A percentile compares a stretch with the other conserved stretches of the same genome.
Evolutionary conservation across 2,888 invertebrate species (phyloP).

Genomic region (Macaria liturata): DNA sequence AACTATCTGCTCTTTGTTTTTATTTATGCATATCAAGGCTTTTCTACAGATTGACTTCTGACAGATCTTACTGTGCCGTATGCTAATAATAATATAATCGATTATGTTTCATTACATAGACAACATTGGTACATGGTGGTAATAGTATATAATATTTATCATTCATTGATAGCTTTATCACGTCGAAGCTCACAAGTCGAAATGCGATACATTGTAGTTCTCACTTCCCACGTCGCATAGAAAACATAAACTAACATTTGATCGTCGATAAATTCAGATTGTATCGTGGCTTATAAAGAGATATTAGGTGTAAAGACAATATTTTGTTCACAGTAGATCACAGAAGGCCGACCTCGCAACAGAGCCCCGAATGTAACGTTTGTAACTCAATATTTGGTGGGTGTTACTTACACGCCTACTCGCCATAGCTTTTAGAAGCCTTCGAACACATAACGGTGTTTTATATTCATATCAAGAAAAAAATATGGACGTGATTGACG

Average conservation of each 20-base stretch:
- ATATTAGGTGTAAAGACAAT: constrained; percentile 23
- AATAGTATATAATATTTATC: no score
- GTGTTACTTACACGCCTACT: constrained; percentile 24
- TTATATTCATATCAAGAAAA: constrained; percentile 4
- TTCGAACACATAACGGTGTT: constrained; percentile 13
- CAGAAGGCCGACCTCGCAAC: constrained; percentile 16
- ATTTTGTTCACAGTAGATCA: constrained; percentile 23
- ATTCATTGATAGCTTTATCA: no score
- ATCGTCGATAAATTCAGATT: constrained; percentile 9
- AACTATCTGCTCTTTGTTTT: no score
- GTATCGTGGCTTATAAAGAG: constrained; percentile 8
- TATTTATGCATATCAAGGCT: no score
- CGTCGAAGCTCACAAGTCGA: neutral
- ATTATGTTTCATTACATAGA: no score
- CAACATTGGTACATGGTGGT: no score
- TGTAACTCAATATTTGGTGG: constrained; percentile 31
- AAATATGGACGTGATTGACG: no score
- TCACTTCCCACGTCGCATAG: constrained; percentile 10
- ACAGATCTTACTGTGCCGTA: no score
- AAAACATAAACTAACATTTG: constrained; percentile 19
- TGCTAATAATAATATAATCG: no score
- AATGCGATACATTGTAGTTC: neutral
- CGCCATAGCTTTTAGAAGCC: constrained; percentile 8
- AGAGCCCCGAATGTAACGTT: constrained; percentile 17
- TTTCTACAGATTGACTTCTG: no score